Base-by-base conservation (phyloP, 2,888 invertebrate genomes). In the Cryptus armator region DNA sequence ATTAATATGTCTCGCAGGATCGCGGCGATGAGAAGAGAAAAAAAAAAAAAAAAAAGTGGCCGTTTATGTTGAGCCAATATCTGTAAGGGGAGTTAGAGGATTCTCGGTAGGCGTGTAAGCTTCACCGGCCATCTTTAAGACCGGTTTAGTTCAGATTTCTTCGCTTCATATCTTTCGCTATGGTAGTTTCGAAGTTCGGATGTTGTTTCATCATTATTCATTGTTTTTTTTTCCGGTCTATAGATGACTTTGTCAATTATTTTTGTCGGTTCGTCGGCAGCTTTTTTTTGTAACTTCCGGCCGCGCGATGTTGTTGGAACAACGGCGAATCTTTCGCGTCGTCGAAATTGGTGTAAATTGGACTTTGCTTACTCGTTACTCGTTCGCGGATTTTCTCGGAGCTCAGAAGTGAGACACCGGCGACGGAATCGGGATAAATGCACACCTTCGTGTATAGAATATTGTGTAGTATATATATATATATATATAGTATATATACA, bases 41-140 rank as follows among this genome's bases (percentile, higher is more conserved):
- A 62, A 16, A 53, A 37, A 64, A 71, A 67, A n/a, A n/a, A n/a
- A 14, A 1, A 29, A 37, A 37, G 37, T 37, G 24, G 62, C 62
- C 62, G 62, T 29, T 32, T 32, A 32, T 4, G 24, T 12, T 59
- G 70, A 46, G 19, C 70, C 37, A 51, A 44, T 48, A 44, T 70
- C 19, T 44, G 43, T 68, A 6, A 71, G 53, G 67, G 48, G 74
- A 71, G 10, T 59, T 67, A 70, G 81, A 78, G 78, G 79, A 84
- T 85, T 76, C 70, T 72, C 51, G 83, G 75, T 87, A 85, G 85
- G 85, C 85, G 87, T 86, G 53, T 74, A 46, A 80, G 76, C 78
- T 81, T 51, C 71, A 64, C 81, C 87, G 85, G 90, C 90, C 90
- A 90, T 90, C 86, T 90, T 90, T 89, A 72, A 74, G 66, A 81